Conservation (phyloP, 1,140 invertebrate genomes). For the Reticulitermes speratus region DNA sequence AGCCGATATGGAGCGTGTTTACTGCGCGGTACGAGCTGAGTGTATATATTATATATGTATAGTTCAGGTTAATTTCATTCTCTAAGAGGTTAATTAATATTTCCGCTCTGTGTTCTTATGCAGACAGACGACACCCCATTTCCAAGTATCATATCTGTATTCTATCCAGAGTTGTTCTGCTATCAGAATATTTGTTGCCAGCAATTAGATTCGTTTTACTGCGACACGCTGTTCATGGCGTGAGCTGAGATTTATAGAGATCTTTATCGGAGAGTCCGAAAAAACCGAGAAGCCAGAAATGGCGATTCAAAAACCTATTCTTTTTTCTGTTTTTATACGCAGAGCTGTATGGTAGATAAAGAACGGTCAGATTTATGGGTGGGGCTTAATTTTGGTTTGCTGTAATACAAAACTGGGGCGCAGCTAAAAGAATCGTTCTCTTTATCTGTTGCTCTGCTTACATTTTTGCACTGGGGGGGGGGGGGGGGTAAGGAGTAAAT, state of each 20-base stretch:
- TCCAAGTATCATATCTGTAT: no score
- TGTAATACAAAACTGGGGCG: background rate
- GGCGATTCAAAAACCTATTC: background rate
- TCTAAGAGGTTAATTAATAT: no score
- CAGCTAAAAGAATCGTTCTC: slow-evolving; percentile 10
- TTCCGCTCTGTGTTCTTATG: no score
- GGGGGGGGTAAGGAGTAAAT: background rate
- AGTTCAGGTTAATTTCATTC: no score
- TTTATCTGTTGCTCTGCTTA: background rate
- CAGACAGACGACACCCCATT: no score
- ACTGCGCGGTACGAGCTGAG: no score
- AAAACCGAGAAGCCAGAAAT: background rate
- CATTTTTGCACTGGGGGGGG: background rate
- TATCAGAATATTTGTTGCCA: background rate
- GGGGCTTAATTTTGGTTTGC: slow-evolving; percentile 15
- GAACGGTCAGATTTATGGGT: background rate
- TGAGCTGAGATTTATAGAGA: background rate
- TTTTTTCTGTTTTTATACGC: background rate
- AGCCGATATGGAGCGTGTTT: no score
- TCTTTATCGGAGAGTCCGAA: background rate
- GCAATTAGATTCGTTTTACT: background rate
- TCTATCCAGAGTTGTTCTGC: no score
- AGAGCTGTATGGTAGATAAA: background rate
- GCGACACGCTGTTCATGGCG: background rate
- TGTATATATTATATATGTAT: no score